A percentile compares a stretch with the other conserved stretches of the same genome.
phyloP scores from a whole-genome alignment of 2,888 invertebrate species.

The Philaethria dido region DNA sequence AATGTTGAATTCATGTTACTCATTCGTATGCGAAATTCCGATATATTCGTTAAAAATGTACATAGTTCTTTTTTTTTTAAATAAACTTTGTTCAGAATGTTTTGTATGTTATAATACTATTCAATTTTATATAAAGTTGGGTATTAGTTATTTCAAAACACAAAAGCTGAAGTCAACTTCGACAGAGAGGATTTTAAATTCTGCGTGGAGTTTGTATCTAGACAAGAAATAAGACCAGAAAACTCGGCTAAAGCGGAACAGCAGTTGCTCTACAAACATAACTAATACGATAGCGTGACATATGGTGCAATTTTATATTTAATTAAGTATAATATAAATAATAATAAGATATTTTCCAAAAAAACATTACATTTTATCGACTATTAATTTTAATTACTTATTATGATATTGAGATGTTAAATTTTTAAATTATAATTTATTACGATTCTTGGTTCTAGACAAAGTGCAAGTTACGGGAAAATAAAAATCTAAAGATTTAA shows the following conservation, averaged over 20 bases:
- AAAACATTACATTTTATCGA: too few relatives aligned
- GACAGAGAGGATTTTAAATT: slow-evolving; percentile 43
- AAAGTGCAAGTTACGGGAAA: too few relatives aligned
- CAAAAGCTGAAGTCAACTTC: slow-evolving; percentile 38
- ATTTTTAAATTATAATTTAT: too few relatives aligned
- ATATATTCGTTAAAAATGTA: too few relatives aligned
- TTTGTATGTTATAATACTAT: slow-evolving; percentile 23
- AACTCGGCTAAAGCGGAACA: slow-evolving; percentile 27
- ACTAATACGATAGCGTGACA: slow-evolving; percentile 20
- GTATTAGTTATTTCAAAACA: slow-evolving; percentile 43
- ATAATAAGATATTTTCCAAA: too few relatives aligned
- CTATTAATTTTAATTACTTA: too few relatives aligned
- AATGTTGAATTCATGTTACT: too few relatives aligned
- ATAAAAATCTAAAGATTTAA: too few relatives aligned
- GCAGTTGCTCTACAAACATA: slow-evolving; percentile 29
- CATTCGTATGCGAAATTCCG: too few relatives aligned
- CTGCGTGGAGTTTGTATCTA: slow-evolving; percentile 41
- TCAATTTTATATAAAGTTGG: slow-evolving; percentile 34
- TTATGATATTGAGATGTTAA: too few relatives aligned
- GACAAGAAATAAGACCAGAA: slow-evolving; percentile 43
- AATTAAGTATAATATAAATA: neutral
- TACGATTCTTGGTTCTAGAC: too few relatives aligned
- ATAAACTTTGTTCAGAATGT: slow-evolving; percentile 15
- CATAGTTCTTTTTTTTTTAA: too few relatives aligned
- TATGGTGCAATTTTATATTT: slow-evolving; percentile 9